Evolutionary conservation across 1,140 invertebrate species (phyloP), one percentile per base, ranked within the genome.

Genomic region (Asobara japonica): DNA sequence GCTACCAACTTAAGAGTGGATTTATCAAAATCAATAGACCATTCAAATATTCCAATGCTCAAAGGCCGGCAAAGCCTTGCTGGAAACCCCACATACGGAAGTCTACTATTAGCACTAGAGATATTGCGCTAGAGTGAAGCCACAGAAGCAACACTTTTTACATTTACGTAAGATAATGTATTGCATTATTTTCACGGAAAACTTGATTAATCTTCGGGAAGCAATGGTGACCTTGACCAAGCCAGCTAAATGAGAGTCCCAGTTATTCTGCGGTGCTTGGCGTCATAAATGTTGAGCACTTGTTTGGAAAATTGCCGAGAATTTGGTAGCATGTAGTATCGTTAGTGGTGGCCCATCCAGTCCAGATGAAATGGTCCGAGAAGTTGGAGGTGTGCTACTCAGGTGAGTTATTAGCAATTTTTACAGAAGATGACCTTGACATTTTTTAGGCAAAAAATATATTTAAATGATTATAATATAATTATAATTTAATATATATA

Each of bases 111-210:
- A 65, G 20, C 36, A 8, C 22, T n/a, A n/a, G 20, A 20, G 18
- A 56, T 56, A 20, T 48, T n/a, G 29, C 41, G 73, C 60, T 71
- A 72, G 22, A 31, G 69, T 66, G 79, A 79, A 80, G 76, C 79
- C 79, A 66, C 79, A 79, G 30, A 25, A 65, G 45, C 62, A 11
- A 41, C 72, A 48, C 41, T 10, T 70, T 73, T 77, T 77, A 45
- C 11, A 33, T 45, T 80, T 79, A 79, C 76, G 79, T 79, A 80
- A 80, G 77, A 72, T 66, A 62, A 73, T 64, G 67, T 31, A 66
- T 72, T 71, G 25, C 25, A 74, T 25, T 13, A n/a, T 45, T 30
- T 56, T 69, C 29, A 60, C 27, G 31, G 62, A 69, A 76, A 79
- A 77, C 71, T 75, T 71, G 69, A 78, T 79, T 77, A 80, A 78